Percentiles rank a stretch among this genome's conserved stretches.
phyloP scores from a whole-genome alignment of 2,113 vertebrate genomes.

The Micronycteris hirsuta region DNA sequence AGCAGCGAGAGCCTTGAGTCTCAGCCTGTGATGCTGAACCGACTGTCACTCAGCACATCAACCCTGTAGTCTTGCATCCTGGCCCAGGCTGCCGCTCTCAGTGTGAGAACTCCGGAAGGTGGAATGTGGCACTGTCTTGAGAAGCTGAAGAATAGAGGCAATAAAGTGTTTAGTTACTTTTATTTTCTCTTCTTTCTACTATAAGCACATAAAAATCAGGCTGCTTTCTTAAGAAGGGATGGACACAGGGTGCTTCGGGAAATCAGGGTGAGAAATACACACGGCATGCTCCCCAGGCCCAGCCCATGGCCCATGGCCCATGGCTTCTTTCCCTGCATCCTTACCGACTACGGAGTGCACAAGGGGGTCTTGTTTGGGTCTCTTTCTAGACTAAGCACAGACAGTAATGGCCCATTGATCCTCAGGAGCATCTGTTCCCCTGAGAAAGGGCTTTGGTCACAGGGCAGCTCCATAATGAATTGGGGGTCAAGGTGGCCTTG shows the following conservation, averaged over 20 bases:
- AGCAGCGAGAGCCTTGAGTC: no score
- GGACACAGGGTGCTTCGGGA: background rate
- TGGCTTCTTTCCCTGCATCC: no score
- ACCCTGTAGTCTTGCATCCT: background rate
- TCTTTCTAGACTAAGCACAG: background rate
- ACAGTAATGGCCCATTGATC: background rate
- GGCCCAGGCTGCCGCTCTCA: background rate
- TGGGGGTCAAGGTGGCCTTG: background rate
- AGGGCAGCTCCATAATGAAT: background rate
- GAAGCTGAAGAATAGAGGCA: background rate
- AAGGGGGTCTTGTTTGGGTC: background rate
- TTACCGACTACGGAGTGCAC: background rate
- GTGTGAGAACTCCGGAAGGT: background rate
- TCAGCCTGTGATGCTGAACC: no score
- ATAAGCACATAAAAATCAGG: background rate
- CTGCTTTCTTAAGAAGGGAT: background rate
- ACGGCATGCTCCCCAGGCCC: fast-evolving
- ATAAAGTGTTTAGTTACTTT: background rate
- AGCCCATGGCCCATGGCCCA: no score
- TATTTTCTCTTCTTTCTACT: background rate
- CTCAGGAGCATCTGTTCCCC: background rate
- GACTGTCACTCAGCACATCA: background rate
- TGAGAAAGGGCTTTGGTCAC: background rate
- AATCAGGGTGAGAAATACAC: no score
- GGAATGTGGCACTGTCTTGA: background rate